phyloP scores from a whole-genome alignment of 35 echinoderm and acorn worm species.

The Diadema setosum region DNA sequence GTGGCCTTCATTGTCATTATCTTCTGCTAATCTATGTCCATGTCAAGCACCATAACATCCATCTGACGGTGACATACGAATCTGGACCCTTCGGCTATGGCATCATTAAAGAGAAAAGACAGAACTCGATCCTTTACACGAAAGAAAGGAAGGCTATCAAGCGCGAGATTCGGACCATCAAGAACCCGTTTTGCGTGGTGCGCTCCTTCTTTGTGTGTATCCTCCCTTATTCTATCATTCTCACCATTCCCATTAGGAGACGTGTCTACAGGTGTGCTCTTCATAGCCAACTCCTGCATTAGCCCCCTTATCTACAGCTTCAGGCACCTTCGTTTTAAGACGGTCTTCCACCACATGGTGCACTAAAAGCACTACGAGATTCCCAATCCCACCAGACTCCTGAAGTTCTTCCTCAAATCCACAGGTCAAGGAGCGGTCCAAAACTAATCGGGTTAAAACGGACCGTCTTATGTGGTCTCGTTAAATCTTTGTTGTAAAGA shows the following conservation, averaged over 20 bases:
- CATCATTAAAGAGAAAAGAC: not conserved
- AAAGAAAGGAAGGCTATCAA: not conserved
- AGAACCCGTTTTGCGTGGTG: conserved; percentile 34
- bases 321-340: conserved; percentile 35
- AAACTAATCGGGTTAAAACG: no score
- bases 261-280: not conserved
- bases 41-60: not conserved
- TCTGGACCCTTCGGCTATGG: not conserved
- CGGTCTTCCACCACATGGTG: not conserved
- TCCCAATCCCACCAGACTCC: not conserved
- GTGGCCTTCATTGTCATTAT: conserved; percentile 12
- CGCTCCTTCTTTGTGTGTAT: conserved; percentile 32
- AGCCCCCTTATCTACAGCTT: conserved; percentile 52
- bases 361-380: not conserved
- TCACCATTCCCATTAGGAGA: not conserved
- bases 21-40: conserved; percentile 42
- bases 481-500: no score
- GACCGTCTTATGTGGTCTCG: no score
- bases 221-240: not conserved
- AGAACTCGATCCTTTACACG: not conserved
- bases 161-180: conserved; percentile 29
- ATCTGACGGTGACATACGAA: not conserved
- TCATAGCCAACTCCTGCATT: conserved; percentile 25
- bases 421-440: no score
- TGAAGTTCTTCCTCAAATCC: not conserved